Percentiles rank a stretch among this genome's conserved stretches.
These are phyloP conservation scores for Phrynosoma platyrhinos DNA, from an alignment of 2,113 vertebrate genomes.

Conservation along the genomic window DNA sequence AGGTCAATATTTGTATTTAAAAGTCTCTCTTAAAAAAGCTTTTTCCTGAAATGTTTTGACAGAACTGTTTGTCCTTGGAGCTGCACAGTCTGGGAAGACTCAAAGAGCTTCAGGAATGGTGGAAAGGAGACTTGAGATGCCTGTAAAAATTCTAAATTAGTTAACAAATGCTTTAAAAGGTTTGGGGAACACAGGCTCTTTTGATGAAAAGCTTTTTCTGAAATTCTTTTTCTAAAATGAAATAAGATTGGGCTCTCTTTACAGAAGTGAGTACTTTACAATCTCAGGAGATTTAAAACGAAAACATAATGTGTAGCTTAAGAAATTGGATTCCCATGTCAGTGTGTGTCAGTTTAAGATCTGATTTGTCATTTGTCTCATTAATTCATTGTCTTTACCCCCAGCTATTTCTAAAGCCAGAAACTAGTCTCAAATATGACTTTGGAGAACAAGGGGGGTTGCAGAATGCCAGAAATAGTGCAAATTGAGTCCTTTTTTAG, in stretches of 20 bases:
- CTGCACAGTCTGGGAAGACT: neutral
- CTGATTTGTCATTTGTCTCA: conserved; percentile 13
- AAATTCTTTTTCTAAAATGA: conserved; percentile 8
- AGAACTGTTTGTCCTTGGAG: conserved; percentile 6
- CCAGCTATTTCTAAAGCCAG: neutral
- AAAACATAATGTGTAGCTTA: conserved; percentile 10
- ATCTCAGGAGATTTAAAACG: conserved; percentile 6
- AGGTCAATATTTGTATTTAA: neutral
- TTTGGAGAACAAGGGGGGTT: too few relatives aligned
- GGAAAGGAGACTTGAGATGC: conserved; percentile 7
- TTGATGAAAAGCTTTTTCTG: neutral
- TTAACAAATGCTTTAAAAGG: conserved; percentile 28
- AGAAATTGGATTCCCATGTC: neutral
- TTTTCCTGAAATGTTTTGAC: neutral
- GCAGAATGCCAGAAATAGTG: too few relatives aligned
- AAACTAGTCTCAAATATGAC: neutral
- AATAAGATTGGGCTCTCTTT: neutral
- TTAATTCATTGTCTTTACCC: conserved; percentile 23
- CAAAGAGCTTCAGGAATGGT: neutral
- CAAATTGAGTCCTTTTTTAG: too few relatives aligned
- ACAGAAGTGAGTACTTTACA: neutral
- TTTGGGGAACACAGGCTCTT: conserved; percentile 28
- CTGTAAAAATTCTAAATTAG: conserved; percentile 30
- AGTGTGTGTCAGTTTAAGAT: neutral
- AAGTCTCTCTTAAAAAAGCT: neutral